These are phyloP conservation scores for Panurus biarmicus DNA, from an alignment of 2,113 vertebrate species.

Conservation along the genomic window DNA sequence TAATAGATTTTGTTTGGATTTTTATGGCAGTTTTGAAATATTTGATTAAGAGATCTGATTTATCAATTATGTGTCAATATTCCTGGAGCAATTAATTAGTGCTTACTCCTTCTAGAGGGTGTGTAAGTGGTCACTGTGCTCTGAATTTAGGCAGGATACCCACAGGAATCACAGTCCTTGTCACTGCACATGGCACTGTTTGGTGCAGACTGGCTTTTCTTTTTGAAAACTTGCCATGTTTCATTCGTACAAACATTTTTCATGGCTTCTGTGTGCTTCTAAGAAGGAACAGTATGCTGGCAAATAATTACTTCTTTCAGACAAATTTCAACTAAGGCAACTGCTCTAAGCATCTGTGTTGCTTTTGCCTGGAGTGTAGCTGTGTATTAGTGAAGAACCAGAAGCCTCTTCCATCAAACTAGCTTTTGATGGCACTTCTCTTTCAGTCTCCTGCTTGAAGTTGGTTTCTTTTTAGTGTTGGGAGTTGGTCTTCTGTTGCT, in stretches of 20 bases:
- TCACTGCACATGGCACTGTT: accelerated
- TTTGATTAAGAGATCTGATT: not conserved
- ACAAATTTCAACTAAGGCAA: not conserved
- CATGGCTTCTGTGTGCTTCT: not conserved
- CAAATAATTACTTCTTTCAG: not conserved
- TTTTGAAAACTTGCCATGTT: not conserved
- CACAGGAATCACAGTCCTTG: not conserved
- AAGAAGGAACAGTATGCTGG: not conserved
- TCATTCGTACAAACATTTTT: not conserved
- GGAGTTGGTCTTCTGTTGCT: not conserved
- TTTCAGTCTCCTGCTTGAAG: not conserved
- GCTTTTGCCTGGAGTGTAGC: not conserved
- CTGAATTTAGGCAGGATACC: not conserved
- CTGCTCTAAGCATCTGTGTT: not conserved
- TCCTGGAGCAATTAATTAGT: not conserved
- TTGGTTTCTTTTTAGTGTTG: not conserved
- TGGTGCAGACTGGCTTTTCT: not conserved
- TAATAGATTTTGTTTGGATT: not conserved
- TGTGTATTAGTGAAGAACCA: not conserved
- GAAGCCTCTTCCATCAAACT: not conserved
- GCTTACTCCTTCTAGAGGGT: not conserved
- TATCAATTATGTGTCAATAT: not conserved
- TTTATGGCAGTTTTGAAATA: not conserved
- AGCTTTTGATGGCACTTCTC: not conserved
- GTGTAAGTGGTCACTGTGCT: not conserved